These are phyloP conservation scores for Labeo rohita DNA, from an alignment of 2,113 vertebrate species.

Conservation along the genomic window DNA sequence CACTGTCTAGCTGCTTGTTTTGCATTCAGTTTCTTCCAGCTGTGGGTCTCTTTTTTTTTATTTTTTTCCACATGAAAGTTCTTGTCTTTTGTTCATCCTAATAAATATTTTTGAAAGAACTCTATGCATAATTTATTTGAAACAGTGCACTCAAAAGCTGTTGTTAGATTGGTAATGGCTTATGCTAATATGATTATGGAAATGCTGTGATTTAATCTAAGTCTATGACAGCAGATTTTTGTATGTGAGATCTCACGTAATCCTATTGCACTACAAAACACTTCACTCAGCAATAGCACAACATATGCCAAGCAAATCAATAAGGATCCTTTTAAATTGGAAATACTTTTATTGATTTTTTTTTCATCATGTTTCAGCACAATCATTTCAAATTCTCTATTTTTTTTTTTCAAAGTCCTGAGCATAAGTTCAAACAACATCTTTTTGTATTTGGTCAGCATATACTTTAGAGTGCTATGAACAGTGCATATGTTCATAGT, in stretches of 20 bases:
- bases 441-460: slow-evolving; percentile 71
- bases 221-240: slow-evolving; percentile 29
- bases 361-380: slow-evolving; percentile 62
- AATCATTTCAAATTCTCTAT: slow-evolving; percentile 54
- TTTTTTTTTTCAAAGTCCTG: slow-evolving; percentile 75
- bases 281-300: not conserved
- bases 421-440: slow-evolving; percentile 74
- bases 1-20: not conserved
- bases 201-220: slow-evolving; percentile 1
- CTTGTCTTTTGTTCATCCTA: not conserved
- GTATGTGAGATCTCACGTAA: not conserved
- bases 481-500: slow-evolving; percentile 55
- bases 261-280: not conserved
- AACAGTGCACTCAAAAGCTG: not conserved
- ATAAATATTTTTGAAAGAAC: slow-evolving; percentile 37
- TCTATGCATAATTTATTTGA: not conserved
- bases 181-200: not conserved
- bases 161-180: not conserved
- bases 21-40: not conserved
- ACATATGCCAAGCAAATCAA: slow-evolving; percentile 11
- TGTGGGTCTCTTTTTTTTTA: not conserved
- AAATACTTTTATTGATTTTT: slow-evolving; percentile 70
- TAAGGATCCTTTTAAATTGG: slow-evolving; percentile 8
- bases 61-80: not conserved
- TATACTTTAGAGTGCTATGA: slow-evolving; percentile 69